Evolutionary conservation across 2,888 invertebrate genomes (phyloP), one percentile per base, ranked within the genome.

Genomic region (Phoronis australis): DNA sequence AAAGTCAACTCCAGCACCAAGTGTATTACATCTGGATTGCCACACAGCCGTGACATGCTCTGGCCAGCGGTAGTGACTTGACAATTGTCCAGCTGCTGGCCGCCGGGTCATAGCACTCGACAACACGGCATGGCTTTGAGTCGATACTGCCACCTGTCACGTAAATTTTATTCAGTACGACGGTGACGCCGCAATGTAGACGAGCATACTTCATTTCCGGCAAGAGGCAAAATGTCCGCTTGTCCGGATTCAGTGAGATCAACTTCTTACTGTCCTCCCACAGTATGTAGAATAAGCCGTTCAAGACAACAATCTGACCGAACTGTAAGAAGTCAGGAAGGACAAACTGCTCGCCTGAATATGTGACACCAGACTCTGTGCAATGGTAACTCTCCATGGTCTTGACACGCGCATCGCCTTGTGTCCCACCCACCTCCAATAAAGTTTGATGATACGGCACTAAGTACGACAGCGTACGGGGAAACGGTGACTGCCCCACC

Each of bases 191-290:
- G 51, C 70, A 61, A 47, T 68, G 64, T 27, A 65, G 61, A 47
- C 71, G 68, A 22, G 57, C 51, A 51, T 64, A 64, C 39, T 60
- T 56, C 59, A 70, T 54, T 47, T 68, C 65, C 2, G 70, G 61
- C 21, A 74, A 59, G 38, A 61, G 54, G 31, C 68, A 63, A 61
- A 73, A 73, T 49, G 68, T 72, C 42, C 72, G 55, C 51, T 67
- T 72, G 43, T 64, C 59, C 12, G 73, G 73, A 50, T 72, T 67
- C 18, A 75, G 57, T 3, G 69, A 65, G 48, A 74, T 71, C 51
- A 73, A 54, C 52, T 71, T 71, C 50, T 64, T 65, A 1, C 64
- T 54, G 51, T 73, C 71, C 50, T 73, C 69, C 73, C 75, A 75
- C n/a, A 75, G 62, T 48, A 75, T 73, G 59, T 72, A 74, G 56